Base-by-base conservation (phyloP, 1,140 invertebrate species). In the Tetranychus cinnabarinus region DNA sequence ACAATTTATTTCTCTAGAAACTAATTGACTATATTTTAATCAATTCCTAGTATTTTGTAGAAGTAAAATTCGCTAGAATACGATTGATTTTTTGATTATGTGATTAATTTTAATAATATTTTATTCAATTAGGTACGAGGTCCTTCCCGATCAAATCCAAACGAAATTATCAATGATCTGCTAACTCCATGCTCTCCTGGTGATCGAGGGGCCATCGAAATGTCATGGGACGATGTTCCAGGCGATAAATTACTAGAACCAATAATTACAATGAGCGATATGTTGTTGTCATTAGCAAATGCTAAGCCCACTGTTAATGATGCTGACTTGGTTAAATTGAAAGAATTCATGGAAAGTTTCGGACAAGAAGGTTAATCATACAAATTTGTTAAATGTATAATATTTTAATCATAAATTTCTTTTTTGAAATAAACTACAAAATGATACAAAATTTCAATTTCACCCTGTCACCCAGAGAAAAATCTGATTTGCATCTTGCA, bases 221-320 rank as follows among this genome's bases (percentile, higher is more conserved):
- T 98, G 93, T 85, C 80, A 62, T 99, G 92, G 92, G 84, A 88
- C 75, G 85, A 97, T 68, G 88, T 99, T 1, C 83, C 85, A 36
- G 82, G 89, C 55, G 89, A 97, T 67, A 97, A 97, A 77, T 77
- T 99, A n/a, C 82, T 83, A 57, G 95, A 98, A 76, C 95, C 95
- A 42, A 80, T 86, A 56, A 86, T 99, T 5, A 88, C 64, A 13
- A 63, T 61, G 62, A 84, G 80, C 75, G 93, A 99, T 73, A 92
- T 99, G 86, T 67, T 89, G 55, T 81, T 84, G 71, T 96, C 93
- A 0, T 72, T 98, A 65, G 79, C 82, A 3, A 91, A 85, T 59
- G 89, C 88, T 45, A 97, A 98, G 76, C 92, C 95, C 13, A 97
- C 95, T 23, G 91, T 99, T 0, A 98, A 97, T 73, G 85, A 92